Conservation (phyloP, 2,113 vertebrate genomes). For the Condylura cristata region DNA sequence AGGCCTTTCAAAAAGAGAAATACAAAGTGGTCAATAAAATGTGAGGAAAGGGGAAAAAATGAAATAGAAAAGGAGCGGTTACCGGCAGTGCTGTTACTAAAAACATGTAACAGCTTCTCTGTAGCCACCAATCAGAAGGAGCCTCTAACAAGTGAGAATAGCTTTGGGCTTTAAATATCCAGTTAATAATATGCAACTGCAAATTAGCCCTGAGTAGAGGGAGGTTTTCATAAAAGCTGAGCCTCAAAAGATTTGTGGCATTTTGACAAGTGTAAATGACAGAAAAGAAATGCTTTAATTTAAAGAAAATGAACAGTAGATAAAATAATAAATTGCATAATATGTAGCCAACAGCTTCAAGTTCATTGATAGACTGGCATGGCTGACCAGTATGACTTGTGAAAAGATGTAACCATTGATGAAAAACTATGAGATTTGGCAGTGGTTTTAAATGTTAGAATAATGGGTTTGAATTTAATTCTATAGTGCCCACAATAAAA, state of each 20-base stretch:
- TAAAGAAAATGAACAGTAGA: background rate
- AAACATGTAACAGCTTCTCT: background rate
- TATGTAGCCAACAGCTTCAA: background rate
- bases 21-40: no score
- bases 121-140: background rate
- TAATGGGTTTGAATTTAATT: constrained; percentile 30
- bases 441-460: background rate
- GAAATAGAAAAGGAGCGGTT: no score
- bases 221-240: background rate
- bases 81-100: background rate
- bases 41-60: no score
- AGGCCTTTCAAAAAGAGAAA: no score
- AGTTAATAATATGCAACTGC: background rate
- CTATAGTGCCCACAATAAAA: background rate
- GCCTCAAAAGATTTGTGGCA: background rate
- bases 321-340: background rate
- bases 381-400: background rate
- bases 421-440: background rate
- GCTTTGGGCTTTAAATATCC: background rate
- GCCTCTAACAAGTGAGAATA: background rate
- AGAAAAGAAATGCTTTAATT: background rate
- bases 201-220: background rate
- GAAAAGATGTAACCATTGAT: background rate
- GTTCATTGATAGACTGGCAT: background rate
- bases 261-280: background rate